Evolutionary conservation across 2,113 vertebrate species (phyloP).

Genomic region (Spea bombifrons): DNA sequence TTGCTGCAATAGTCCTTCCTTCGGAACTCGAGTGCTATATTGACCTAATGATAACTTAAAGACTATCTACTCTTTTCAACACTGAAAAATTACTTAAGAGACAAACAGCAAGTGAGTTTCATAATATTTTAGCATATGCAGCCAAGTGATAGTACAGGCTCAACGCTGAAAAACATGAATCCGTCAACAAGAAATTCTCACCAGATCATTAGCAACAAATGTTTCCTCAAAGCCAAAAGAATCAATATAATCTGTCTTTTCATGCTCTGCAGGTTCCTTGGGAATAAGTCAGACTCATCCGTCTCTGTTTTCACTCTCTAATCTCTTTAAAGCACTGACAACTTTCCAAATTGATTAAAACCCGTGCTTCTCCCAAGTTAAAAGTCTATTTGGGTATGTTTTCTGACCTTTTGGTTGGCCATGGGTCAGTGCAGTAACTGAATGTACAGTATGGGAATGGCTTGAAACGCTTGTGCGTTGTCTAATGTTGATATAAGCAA

Average conservation of each 20-base stretch:
- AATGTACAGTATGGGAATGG: neutral
- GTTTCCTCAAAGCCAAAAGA: conserved; percentile 34
- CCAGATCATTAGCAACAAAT: conserved; percentile 38
- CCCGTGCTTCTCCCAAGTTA: conserved; percentile 19
- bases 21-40: neutral
- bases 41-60: neutral
- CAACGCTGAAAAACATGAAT: conserved; percentile 13
- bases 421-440: neutral
- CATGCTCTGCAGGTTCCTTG: conserved; percentile 26
- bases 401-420: neutral
- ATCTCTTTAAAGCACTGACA: conserved; percentile 38
- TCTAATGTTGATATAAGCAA: neutral
- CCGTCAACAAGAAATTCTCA: conserved; percentile 39
- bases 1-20: conserved; percentile 12
- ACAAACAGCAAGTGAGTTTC: conserved; percentile 1
- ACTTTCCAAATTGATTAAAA: conserved; percentile 38
- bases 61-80: neutral
- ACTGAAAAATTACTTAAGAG: conserved; percentile 13
- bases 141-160: conserved; percentile 24
- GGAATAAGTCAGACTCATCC: conserved; percentile 32
- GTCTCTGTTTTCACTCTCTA: conserved; percentile 27
- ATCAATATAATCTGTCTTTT: conserved; percentile 45
- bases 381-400: conserved; percentile 11
- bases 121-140: conserved; percentile 1
- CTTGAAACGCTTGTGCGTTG: neutral